These are phyloP conservation scores for Pelobates cultripes DNA, from an alignment of 2,797 vertebrate genomes.

Conservation along the genomic window DNA sequence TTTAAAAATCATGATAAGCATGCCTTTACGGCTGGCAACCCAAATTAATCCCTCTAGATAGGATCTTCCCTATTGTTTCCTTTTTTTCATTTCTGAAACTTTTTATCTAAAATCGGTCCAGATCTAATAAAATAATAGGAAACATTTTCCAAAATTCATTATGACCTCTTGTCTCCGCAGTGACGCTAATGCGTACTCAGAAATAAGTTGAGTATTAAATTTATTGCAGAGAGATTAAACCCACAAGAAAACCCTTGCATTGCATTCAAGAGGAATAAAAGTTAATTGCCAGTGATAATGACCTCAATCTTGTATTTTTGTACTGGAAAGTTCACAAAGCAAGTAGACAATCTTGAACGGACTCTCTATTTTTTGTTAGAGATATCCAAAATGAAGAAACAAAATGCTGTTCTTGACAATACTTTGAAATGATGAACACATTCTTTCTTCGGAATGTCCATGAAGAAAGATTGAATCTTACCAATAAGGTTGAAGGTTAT, in stretches of 20 bases:
- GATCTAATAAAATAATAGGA: slow-evolving; percentile 2
- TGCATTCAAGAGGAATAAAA: not conserved
- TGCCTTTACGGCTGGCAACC: not conserved
- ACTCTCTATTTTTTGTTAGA: too few relatives aligned
- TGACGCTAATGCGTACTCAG: not conserved
- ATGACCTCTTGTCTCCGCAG: not conserved
- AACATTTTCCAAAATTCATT: slow-evolving; percentile 2
- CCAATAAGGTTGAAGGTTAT: too few relatives aligned
- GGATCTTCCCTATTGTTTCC: not conserved
- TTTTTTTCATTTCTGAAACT: not conserved
- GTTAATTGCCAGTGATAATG: not conserved
- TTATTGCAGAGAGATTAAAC: slow-evolving; percentile 11
- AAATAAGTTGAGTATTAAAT: slow-evolving; percentile 13
- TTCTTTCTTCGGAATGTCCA: too few relatives aligned
- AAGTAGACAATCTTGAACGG: not conserved
- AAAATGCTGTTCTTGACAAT: too few relatives aligned
- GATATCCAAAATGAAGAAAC: too few relatives aligned
- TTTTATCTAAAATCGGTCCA: slow-evolving; percentile 2
- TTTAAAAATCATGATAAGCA: not conserved
- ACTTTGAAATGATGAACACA: too few relatives aligned
- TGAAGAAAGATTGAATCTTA: too few relatives aligned
- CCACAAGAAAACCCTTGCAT: not conserved
- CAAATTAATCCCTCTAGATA: not conserved
- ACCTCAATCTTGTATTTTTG: not conserved
- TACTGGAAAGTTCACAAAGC: not conserved